Percentiles rank a stretch among this genome's conserved stretches.
These are phyloP conservation scores for Drosophila infuscata DNA, from an alignment of 2,888 invertebrate genomes.

Conservation along the genomic window DNA sequence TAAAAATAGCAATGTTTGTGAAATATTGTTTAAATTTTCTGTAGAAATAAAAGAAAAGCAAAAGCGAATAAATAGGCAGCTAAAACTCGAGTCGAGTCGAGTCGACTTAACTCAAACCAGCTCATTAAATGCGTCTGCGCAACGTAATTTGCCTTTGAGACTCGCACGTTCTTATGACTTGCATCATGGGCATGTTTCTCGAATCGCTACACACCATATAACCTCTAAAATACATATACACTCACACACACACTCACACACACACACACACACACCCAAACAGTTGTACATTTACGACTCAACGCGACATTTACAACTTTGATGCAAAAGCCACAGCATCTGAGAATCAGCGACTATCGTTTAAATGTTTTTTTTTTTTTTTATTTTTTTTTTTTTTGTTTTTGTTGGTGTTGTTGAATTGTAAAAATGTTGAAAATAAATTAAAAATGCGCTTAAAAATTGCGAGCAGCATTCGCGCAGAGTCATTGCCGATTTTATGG, in stretches of 20 bases:
- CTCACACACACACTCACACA: background rate
- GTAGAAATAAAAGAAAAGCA: slow-evolving; percentile 22
- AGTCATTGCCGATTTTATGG: slow-evolving; percentile 54
- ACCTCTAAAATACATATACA: slow-evolving; percentile 31
- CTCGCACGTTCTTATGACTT: slow-evolving; percentile 60
- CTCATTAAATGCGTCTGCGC: slow-evolving; percentile 82
- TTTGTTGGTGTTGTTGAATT: slow-evolving; percentile 47
- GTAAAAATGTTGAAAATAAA: slow-evolving; percentile 77
- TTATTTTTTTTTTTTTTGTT: background rate
- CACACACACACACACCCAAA: slow-evolving; percentile 2
- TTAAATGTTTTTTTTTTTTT: slow-evolving; percentile 42
- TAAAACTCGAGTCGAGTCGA: slow-evolving; percentile 31
- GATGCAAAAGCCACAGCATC: slow-evolving; percentile 62
- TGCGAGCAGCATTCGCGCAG: slow-evolving; percentile 40
- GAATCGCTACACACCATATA: slow-evolving; percentile 66
- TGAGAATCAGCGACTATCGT: slow-evolving; percentile 31
- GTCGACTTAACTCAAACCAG: slow-evolving; percentile 38
- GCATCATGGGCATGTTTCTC: slow-evolving; percentile 50
- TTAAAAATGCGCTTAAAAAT: slow-evolving; percentile 72
- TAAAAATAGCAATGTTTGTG: background rate
- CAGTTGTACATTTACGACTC: slow-evolving; percentile 73
- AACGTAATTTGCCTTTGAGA: slow-evolving; percentile 73
- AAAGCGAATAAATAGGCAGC: slow-evolving; percentile 61
- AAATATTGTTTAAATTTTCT: slow-evolving; percentile 28
- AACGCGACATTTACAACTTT: slow-evolving; percentile 82